Base-by-base conservation (phyloP, 2,888 invertebrate genomes). In the Agapetus fuscipes region DNA sequence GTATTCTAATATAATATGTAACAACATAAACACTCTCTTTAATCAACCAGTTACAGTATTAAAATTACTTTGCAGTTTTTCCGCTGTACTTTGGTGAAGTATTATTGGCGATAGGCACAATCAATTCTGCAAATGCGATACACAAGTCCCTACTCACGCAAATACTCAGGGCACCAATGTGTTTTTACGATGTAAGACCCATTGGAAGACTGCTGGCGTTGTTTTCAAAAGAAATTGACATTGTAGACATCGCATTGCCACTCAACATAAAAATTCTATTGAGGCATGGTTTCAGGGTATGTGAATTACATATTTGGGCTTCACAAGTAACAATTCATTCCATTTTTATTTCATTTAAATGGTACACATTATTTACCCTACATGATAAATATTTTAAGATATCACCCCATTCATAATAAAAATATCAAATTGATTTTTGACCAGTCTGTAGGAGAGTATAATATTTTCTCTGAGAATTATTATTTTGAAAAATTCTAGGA, bases 151-250 rank as follows among this genome's bases (percentile, higher is more conserved):
- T 78, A 49, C 60, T 78, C 43, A 39, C 52, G 30, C 59, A 59
- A 50, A 56, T 73, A 48, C 52, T 80, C 46, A 62, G 62, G 45
- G 68, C 67, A 43, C 76, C 77, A 11, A 65, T 74, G 60, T 55
- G 56, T 37, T 72, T 77, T 60, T 80, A 76, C 58, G 76, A 80
- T 56, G 70, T 66, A 25, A 74, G 74, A 45, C 80, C 80, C 7
- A 54, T 67, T 47, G 80, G 78, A 43, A 65, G 80, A 37, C 69
- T 80, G 48, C 57, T 80, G 36, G 74, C 75, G 58, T 67, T 79
- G 48, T 72, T 76, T 55, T 62, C 73, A 46, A 66, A 60, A 48
- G 77, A 78, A 58, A 58, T 76, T 45, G 67, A 74, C 55, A 58
- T 63, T 47, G 53, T 74, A 60, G 76, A 78, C 58, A 56, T 59